Evolutionary conservation across 37 sponge, comb jelly and placozoan genomes (phyloP), one percentile per base, ranked within the genome.

Genomic region (Hormiphora californensis): DNA sequence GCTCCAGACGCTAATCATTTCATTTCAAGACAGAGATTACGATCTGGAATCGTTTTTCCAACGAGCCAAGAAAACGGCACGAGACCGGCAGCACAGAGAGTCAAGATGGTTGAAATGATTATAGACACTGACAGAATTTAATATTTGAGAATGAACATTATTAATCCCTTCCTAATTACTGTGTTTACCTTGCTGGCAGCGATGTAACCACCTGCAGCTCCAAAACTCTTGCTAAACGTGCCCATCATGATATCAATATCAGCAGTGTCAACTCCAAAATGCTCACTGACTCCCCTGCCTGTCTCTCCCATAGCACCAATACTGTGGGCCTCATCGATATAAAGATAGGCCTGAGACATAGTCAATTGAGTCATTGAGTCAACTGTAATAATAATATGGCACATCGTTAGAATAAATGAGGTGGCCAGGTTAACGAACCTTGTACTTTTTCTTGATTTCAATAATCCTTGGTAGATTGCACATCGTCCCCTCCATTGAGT

Each of bases 141-240:
- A 65, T 30, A 11, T 27, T 30, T 17, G 21, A 34, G 33, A 65
- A 15, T 65, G 28, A 65, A 33, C 27, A 28, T 57, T 12, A 57
- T 57, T 57, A 57, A 17, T 57, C 61, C 27, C 61, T 57, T 12
- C 27, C 61, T 30, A 49, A 49, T 15, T 49, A 15, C 61, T 28
- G 61, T 57, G n/a, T 23, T 57, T 65, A 95, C 96, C 62, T 94
- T 73, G 41, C 36, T 91, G 43, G 95, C 91, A 31, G 99, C 99
- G 69, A 98, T 91, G 85, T 98, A 98, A 1, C 99, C 99, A 0
- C 99, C 99, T 65, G 89, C 67, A 27, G 91, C 91, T 19, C 99
- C 99, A 86, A 98, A 98, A 68, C 99, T 98, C 90, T 98, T 98
- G 61, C 94, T 95, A 88, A 98, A 98, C 3, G 99, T 98, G 25